Base-by-base conservation (phyloP, 2,888 invertebrate species). In the Nebria salina region DNA sequence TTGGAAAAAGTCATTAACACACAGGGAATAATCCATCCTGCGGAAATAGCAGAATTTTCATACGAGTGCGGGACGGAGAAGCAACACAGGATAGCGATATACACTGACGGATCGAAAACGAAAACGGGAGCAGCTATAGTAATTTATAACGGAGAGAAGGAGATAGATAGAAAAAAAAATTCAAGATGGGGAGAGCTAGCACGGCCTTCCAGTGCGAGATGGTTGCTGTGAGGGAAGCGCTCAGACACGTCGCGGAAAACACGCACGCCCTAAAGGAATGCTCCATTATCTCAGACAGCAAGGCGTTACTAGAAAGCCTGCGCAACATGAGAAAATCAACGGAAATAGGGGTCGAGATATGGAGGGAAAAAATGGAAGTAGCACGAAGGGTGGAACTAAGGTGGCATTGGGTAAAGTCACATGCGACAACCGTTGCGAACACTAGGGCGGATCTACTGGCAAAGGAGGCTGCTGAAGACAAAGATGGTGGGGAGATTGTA, bases 171-270 rank as follows among this genome's bases (percentile, higher is more conserved):
- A 6, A n/a, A 11, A n/a, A 11, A 9, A 76, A 76, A n/a, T 3
- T 26, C 9, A 43, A 70, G 42, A 25, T 81, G 7, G 70, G n/a
- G 25, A 64, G 41, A 76, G 81, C 81, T 4, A 76, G 65, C 15
- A 34, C 34, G 5, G 72, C 64, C n/a, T 72, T 76, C 72, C 81
- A 81, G 43, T 73, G 74, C 41, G 81, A 81, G 41, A 4, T 81
- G 70, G 20, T 64, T 6, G 81, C 72, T 0, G 76, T 81, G 0
- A 41, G 42, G 43, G 34, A 11, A 1, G 81, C 81, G 9, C 34
- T 81, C 4, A n/a, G 26, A n/a, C 72, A 54, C 72, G n/a, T 77
- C 6, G 2, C 1, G 9, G 8, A n/a, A 26, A 9, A 72, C 8
- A 72, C 2, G 1, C 5, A 34, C 34, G 34, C 34, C 34, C 5